Evolutionary conservation across 2,113 vertebrate genomes (phyloP).

Genomic region (Sprattus sprattus): DNA sequence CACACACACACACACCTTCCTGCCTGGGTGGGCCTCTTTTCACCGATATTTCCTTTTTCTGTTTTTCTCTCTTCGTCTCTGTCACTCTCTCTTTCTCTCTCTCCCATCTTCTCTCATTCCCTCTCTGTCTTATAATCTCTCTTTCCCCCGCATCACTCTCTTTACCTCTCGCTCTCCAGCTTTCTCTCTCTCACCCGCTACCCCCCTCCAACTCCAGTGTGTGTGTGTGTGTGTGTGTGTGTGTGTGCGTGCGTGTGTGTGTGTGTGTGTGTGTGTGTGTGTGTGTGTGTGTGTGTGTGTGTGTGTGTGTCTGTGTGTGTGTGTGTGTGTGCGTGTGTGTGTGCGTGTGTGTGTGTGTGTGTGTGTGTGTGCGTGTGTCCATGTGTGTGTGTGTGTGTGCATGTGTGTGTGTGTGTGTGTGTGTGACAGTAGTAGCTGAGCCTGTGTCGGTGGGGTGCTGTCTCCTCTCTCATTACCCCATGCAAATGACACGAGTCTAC

Average conservation of each 20-base stretch:
- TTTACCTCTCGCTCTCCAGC: too few relatives aligned
- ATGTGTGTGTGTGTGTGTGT: background rate
- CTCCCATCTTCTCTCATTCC: too few relatives aligned
- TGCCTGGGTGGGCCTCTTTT: too few relatives aligned
- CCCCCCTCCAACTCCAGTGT: background rate
- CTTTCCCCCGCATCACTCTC: too few relatives aligned
- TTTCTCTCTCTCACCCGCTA: too few relatives aligned
- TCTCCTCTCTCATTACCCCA: constrained; percentile 73
- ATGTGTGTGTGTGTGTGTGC: background rate
- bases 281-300: background rate
- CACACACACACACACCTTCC: too few relatives aligned
- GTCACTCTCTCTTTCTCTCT: too few relatives aligned
- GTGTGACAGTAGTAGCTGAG: constrained; percentile 12
- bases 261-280: background rate
- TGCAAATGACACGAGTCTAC: constrained; percentile 77
- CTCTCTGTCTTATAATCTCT: too few relatives aligned
- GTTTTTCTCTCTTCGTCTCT: too few relatives aligned
- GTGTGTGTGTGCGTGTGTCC: background rate
- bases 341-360: background rate
- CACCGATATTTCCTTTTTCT: too few relatives aligned
- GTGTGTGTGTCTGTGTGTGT: background rate
- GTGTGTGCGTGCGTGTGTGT: background rate
- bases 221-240: background rate
- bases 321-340: background rate
- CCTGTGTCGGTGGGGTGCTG: constrained; percentile 68